Evolutionary conservation across 2,797 vertebrate genomes (phyloP), one percentile per base, ranked within the genome.

Genomic region (Trematomus bernacchii): DNA sequence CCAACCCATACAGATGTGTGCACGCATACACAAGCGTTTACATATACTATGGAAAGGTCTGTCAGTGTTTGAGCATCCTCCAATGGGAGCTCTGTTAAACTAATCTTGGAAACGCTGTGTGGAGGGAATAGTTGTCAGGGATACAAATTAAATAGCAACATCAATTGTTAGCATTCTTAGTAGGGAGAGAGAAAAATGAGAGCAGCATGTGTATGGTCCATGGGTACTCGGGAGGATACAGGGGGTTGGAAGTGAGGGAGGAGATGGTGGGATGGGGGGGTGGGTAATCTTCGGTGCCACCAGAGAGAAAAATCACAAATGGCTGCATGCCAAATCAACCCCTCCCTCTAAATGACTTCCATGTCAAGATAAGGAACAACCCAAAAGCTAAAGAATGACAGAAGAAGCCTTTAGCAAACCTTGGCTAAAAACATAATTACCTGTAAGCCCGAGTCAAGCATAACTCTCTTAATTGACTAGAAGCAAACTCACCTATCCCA

Each of bases 291-390:
- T 91, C 84, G 10, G 79, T 93, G 89, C 90, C 93, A 93, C 84
- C 89, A 85, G 88, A 94, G 92, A 92, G 91, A 92, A 66, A 91
- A 93, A 93, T 90, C 86, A 73, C 83, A 91, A 87, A 85, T 87
- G 90, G 92, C 85, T 82, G 42, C 16, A 82, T 77, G 89, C 93
- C 91, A 94, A 91, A 91, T 87, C 79, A 80, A 91, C 91, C 85
- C 91, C 92, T 92, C 93, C 91, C 92, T 92, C 74, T 82, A 93
- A 94, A 94, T 91, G 76, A 91, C 92, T 92, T 92, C 92, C 91
- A 85, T 81, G 78, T 86, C 72, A 76, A 89, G 90, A 93, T 91
- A 89, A 92, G 83, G 77, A 92, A 83, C 76, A 84, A 90, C 70
- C 67, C 72, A 63, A 53, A 83, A 89, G 80, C 47, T 71, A 46